Conservation (phyloP, 2,888 invertebrate genomes). For the Temnothorax unifasciatus region DNA sequence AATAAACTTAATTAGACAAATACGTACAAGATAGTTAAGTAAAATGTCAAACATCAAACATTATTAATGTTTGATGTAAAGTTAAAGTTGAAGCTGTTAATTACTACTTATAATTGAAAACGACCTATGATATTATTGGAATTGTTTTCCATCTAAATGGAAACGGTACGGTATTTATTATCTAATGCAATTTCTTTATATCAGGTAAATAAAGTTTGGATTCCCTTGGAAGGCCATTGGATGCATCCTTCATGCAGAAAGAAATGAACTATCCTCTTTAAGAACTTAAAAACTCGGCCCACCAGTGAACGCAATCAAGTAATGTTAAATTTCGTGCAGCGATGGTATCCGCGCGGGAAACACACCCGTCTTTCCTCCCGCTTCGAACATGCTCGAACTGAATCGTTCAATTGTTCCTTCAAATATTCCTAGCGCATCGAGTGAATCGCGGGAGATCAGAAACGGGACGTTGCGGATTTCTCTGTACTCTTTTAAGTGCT, state of each 20-base stretch:
- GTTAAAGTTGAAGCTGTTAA: too few relatives aligned
- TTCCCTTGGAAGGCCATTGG: background rate
- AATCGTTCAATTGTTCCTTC: slow-evolving; percentile 1
- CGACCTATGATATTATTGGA: background rate
- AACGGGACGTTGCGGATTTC: background rate
- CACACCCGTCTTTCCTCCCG: background rate
- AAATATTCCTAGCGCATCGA: slow-evolving; percentile 26
- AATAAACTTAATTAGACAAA: too few relatives aligned
- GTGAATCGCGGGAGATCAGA: slow-evolving; percentile 2
- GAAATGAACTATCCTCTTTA: background rate
- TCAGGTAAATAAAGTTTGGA: background rate
- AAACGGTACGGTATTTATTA: background rate
- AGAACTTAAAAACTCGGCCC: background rate
- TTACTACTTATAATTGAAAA: background rate
- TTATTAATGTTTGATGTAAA: too few relatives aligned
- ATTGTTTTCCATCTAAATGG: background rate
- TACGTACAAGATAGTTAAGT: too few relatives aligned
- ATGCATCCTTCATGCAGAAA: background rate
- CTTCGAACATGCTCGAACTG: slow-evolving; percentile 14
- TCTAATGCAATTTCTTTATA: background rate
- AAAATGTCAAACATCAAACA: too few relatives aligned
- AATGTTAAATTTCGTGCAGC: background rate
- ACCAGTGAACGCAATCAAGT: background rate
- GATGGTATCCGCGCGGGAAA: background rate
- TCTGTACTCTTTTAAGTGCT: background rate